These are phyloP conservation scores for Leuciscus waleckii DNA, from an alignment of 2,797 vertebrate genomes.

Conservation along the genomic window DNA sequence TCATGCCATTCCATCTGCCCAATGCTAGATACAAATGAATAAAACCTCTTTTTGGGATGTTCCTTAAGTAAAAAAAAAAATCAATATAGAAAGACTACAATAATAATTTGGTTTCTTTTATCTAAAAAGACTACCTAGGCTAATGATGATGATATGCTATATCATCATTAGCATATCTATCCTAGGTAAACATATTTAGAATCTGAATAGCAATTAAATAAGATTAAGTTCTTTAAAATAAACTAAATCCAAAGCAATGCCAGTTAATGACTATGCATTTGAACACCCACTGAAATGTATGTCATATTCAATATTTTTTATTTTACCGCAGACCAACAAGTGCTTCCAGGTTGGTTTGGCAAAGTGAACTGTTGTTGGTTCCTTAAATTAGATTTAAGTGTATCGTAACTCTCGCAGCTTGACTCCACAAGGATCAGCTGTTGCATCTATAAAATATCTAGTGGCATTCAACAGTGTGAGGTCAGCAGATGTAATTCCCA, in stretches of 20 bases:
- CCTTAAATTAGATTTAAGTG: slow-evolving; percentile 20
- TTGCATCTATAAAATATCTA: slow-evolving; percentile 16
- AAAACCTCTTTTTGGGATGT: background rate
- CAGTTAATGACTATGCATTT: background rate
- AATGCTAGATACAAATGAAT: background rate
- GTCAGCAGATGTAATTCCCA: slow-evolving; percentile 35
- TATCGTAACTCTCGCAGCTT: background rate
- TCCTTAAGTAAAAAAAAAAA: background rate
- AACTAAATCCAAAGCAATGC: background rate
- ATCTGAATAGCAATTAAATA: background rate
- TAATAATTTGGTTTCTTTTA: background rate
- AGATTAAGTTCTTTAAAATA: background rate
- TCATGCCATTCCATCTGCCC: background rate
- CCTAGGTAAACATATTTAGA: background rate
- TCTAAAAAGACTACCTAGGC: background rate
- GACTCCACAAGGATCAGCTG: background rate
- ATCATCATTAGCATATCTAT: background rate
- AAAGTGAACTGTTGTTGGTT: background rate
- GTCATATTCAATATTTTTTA: background rate
- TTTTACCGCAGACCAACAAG: background rate
- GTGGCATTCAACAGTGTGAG: slow-evolving; percentile 38
- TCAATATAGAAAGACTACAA: too few species aligned
- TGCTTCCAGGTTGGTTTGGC: background rate
- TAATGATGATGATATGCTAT: too few species aligned
- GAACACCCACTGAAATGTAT: background rate